These are phyloP conservation scores for Cosmopolites sordidus DNA, from an alignment of 2,888 invertebrate genomes.

Conservation along the genomic window DNA sequence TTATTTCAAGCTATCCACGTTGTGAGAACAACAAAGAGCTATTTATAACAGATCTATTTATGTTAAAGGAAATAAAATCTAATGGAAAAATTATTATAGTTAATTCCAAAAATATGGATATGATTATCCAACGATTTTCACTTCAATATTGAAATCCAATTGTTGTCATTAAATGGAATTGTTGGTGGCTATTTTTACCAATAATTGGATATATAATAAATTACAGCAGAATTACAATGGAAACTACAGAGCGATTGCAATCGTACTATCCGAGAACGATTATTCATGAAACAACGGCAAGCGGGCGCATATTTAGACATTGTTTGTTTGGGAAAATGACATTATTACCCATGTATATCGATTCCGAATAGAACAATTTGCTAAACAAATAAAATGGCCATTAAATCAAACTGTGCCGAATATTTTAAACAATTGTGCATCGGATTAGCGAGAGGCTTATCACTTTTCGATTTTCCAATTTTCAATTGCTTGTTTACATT, in stretches of 20 bases:
- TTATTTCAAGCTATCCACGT: no score
- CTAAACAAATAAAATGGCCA: conserved; percentile 4
- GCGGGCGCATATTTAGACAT: conserved; percentile 3
- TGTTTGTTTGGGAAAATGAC: conserved; percentile 9
- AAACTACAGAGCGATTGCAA: background rate
- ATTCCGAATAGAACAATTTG: conserved; percentile 8
- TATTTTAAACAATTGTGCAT: conserved; percentile 4
- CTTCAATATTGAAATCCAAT: no score
- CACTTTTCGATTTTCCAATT: conserved; percentile 1
- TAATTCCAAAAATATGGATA: no score
- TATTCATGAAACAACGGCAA: background rate
- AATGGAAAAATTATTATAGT: no score
- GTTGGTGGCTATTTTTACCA: no score
- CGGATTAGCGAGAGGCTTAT: background rate
- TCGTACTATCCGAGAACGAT: background rate
- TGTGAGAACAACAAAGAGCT: no score
- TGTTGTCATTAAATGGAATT: no score
- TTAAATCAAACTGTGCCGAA: conserved; percentile 1
- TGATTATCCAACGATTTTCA: no score
- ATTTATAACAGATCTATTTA: no score
- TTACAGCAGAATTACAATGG: background rate
- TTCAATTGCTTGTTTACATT: background rate
- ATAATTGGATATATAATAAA: background rate
- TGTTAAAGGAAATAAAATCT: no score
- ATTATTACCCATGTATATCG: conserved; percentile 7